phyloP scores from a whole-genome alignment of 2,113 vertebrate genomes.

The Heterotis niloticus region DNA sequence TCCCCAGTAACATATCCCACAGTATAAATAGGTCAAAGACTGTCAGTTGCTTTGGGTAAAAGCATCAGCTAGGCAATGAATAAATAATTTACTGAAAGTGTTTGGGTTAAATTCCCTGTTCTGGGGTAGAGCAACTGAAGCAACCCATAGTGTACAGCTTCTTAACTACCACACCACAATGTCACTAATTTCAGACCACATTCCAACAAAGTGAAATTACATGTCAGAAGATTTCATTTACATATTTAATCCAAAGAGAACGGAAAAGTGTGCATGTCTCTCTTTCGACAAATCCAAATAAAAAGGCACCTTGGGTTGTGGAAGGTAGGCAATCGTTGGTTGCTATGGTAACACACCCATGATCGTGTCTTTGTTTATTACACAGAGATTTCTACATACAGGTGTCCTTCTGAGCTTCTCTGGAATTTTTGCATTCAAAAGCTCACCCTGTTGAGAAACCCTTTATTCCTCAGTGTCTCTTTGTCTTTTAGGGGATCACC shows the following conservation, averaged over 20 bases:
- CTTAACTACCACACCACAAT: no score
- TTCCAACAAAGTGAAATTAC: background rate
- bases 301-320: background rate
- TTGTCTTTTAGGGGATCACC: constrained; percentile 82
- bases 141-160: no score
- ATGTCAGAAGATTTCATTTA: background rate
- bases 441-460: background rate
- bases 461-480: background rate
- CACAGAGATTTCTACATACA: background rate
- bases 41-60: no score
- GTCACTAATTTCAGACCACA: no score
- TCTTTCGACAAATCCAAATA: background rate
- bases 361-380: background rate
- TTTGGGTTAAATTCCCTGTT: no score
- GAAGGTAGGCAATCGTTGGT: background rate
- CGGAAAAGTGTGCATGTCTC: background rate
- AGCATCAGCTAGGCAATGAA: no score
- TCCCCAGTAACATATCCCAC: no score
- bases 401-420: background rate
- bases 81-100: no score
- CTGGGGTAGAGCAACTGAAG: no score
- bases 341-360: background rate
- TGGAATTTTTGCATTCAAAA: background rate
- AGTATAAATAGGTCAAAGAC: no score
- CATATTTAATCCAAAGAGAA: background rate